Conservation (phyloP, 2,888 invertebrate genomes). For the Hypolimnas misippus region DNA sequence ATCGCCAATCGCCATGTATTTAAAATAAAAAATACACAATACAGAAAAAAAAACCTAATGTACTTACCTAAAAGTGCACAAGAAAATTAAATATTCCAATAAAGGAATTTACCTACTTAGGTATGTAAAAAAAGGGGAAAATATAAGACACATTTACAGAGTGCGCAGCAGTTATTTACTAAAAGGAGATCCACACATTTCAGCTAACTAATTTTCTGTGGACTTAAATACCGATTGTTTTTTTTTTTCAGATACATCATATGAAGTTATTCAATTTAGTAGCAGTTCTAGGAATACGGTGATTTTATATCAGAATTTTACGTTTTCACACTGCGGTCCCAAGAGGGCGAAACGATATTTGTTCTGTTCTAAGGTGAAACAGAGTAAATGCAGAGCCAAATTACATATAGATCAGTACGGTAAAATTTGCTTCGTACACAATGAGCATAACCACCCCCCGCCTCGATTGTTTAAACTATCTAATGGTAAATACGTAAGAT, state of each 20-base stretch:
- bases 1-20: too few relatives aligned
- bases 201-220: too few relatives aligned
- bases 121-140: too few relatives aligned
- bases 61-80: too few relatives aligned
- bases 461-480: constrained; percentile 11
- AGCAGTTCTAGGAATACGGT: constrained; percentile 25
- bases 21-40: too few relatives aligned
- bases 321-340: constrained; percentile 47
- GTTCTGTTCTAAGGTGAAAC: constrained; percentile 38
- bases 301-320: constrained; percentile 45
- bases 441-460: constrained; percentile 49
- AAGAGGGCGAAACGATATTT: constrained; percentile 40
- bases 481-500: constrained; percentile 22
- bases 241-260: constrained; percentile 17
- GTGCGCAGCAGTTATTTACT: too few relatives aligned
- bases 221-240: too few relatives aligned
- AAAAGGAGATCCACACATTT: too few relatives aligned
- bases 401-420: constrained; percentile 41
- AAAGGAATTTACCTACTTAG: too few relatives aligned
- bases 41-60: too few relatives aligned
- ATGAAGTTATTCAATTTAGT: constrained; percentile 12
- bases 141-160: too few relatives aligned
- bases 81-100: too few relatives aligned
- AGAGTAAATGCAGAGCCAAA: constrained; percentile 42
- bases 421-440: constrained; percentile 28